A percentile compares a stretch with the other conserved stretches of the same genome.
Evolutionary conservation across 2,113 vertebrate species (phyloP).

Genomic region (Paradoxurus hermaphroditus): DNA sequence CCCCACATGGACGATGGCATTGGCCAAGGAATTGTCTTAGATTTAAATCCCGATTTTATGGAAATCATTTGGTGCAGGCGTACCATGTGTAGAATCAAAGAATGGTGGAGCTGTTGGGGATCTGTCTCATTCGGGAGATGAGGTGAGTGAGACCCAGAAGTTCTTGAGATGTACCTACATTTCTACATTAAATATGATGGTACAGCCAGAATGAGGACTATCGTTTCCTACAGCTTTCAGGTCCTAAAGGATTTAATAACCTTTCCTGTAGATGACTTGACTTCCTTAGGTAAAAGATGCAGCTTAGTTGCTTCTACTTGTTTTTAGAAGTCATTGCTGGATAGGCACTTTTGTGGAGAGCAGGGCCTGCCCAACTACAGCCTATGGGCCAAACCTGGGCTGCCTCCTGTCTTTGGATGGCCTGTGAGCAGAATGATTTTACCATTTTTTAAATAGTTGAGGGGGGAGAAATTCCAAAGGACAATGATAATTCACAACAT

Average conservation of each 20-base stretch:
- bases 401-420: background rate
- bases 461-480: background rate
- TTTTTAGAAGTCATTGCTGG: background rate
- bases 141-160: background rate
- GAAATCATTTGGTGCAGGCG: background rate
- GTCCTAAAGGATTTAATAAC: background rate
- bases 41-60: background rate
- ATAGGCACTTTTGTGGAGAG: background rate
- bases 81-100: background rate
- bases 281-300: background rate
- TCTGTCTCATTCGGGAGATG: background rate
- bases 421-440: background rate
- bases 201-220: background rate
- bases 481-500: background rate
- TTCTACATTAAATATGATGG: background rate
- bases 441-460: background rate
- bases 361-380: background rate
- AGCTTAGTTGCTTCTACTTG: background rate
- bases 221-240: background rate
- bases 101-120: background rate
- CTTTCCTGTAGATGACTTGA: background rate
- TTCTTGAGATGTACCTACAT: background rate
- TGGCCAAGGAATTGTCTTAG: background rate
- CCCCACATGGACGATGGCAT: background rate
- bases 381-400: background rate